Evolutionary conservation across 2,113 vertebrate species (phyloP).

Genomic region (Raja brachyura): DNA sequence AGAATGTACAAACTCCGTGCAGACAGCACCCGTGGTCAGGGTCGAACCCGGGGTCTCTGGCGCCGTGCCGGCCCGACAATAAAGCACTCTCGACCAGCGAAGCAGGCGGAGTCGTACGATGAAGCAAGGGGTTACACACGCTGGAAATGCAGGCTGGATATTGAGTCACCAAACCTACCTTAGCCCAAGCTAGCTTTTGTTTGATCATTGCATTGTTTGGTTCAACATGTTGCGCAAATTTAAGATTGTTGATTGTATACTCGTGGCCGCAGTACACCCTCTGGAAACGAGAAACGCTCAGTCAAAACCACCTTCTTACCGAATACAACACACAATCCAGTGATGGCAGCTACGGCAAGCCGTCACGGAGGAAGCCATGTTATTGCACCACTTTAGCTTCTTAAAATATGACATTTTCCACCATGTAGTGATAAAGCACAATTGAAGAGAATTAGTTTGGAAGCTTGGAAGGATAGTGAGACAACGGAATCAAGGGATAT

Average conservation of each 20-base stretch:
- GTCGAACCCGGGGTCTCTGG: too few relatives aligned
- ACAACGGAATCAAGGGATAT: neutral
- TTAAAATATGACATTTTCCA: neutral
- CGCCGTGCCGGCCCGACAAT: too few relatives aligned
- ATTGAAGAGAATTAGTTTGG: neutral
- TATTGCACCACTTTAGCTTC: neutral
- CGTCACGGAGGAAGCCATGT: neutral
- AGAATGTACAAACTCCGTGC: too few relatives aligned
- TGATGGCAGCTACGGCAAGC: neutral
- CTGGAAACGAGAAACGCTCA: slow-evolving; percentile 50
- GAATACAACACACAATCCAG: neutral
- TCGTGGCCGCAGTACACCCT: slow-evolving; percentile 91
- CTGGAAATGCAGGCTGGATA: too few relatives aligned
- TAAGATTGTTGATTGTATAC: slow-evolving; percentile 95
- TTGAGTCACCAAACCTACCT: slow-evolving; percentile 58
- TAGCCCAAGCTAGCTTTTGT: slow-evolving; percentile 87
- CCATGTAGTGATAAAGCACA: neutral
- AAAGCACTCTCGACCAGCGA: too few relatives aligned
- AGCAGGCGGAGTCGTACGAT: neutral
- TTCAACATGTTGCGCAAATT: slow-evolving; percentile 90
- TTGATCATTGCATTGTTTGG: slow-evolving; percentile 67
- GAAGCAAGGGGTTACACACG: neutral
- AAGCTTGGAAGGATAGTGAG: neutral
- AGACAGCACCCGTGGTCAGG: too few relatives aligned
- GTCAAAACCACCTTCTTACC: neutral